Conservation (phyloP, 2,888 invertebrate species). For the Cataglyphis livida region DNA sequence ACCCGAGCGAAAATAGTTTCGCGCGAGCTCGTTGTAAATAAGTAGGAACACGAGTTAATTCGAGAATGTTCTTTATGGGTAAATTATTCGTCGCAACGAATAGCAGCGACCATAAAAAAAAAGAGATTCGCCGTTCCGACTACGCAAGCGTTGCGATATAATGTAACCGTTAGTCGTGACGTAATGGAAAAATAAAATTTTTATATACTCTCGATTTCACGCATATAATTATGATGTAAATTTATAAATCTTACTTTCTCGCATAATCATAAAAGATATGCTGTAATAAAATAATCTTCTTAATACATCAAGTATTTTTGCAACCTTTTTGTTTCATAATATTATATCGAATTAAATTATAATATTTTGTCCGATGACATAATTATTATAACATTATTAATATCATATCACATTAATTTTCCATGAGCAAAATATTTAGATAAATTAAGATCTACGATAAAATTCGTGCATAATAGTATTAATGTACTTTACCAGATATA, state of each 20-base stretch:
- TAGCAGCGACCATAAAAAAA: slow-evolving; percentile 29
- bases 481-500: not conserved
- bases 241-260: not conserved
- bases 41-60: slow-evolving; percentile 40
- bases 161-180: not conserved
- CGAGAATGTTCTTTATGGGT: slow-evolving; percentile 34
- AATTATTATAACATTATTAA: not conserved
- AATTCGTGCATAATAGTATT: not conserved
- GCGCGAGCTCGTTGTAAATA: slow-evolving; percentile 29
- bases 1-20: slow-evolving; percentile 51
- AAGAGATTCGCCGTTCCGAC: not conserved
- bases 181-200: not conserved
- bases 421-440: not conserved
- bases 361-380: not conserved
- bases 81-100: slow-evolving; percentile 31
- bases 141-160: not conserved
- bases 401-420: not conserved
- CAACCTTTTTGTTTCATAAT: not conserved
- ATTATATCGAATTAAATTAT: not conserved
- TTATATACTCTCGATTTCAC: no score
- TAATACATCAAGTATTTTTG: not conserved
- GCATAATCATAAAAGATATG: not conserved
- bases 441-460: not conserved
- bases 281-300: not conserved
- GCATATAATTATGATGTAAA: not conserved